Evolutionary conservation across 2,888 invertebrate species (phyloP), one percentile per base, ranked within the genome.

Genomic region (Bhutanitis thaidina): DNA sequence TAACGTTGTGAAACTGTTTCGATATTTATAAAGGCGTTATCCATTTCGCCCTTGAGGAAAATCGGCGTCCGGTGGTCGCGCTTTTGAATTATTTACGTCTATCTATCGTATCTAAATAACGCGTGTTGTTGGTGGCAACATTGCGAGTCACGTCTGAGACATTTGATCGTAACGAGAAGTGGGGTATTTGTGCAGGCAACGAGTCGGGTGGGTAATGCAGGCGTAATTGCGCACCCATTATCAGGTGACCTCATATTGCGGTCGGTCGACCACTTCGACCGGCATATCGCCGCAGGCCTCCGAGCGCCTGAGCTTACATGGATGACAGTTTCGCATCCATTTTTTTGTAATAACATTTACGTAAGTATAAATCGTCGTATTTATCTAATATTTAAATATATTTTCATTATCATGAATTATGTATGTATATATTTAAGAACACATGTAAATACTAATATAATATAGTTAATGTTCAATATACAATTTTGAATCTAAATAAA

Each of bases 201-300:
- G 58, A 67, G 62, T 54, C 60, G 58, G 68, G 69, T 63, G 60
- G 60, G 74, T 80, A 84, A 80, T 81, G 72, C 74, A 65, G 69
- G 74, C 73, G 76, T 88, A 87, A 87, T 88, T 86, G 87, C 79
- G 65, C 77, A 72, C 71, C 68, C 76, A 84, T 85, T 87, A 87
- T 86, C 87, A 70, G 71, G 77, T 86, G 88, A 87, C 87, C 87
- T 80, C 79, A 81, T 85, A 83, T 80, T 83, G 85, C 70, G 83
- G 86, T 80, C 64, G 71, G 70, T 62, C 67, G 68, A 62, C 56
- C 61, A 61, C 62, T 62, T 64, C 27, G 45, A 45, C 27, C 37
- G 59, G 59, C 63, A 62, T 64, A 62, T 67, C 67, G 73, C 73
- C 69, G 58, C 60, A 49, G 67, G 72, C 68, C 59, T 57, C 56